Base-by-base conservation (phyloP, 2,797 vertebrate genomes). In the Intellagama lesueurii region DNA sequence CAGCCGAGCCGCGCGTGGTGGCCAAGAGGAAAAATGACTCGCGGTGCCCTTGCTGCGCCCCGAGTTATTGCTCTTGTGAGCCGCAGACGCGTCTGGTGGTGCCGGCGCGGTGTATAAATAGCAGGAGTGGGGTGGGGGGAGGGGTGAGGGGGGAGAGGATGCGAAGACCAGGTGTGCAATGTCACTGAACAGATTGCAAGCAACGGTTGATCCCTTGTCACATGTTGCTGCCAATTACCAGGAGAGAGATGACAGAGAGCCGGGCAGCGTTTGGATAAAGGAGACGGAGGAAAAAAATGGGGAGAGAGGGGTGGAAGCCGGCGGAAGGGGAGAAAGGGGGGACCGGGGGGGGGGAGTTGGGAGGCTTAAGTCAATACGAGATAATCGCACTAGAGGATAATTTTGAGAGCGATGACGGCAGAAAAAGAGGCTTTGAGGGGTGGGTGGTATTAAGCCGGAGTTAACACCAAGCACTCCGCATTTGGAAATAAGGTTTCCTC, bases 21-120 rank as follows among this genome's bases (percentile, higher is more conserved):
- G 89, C 91, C 68, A 49, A 82, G 82, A 94, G 90, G 32, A 26
- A 32, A 47, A 91, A 94, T 88, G 69, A 89, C 94, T 92, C 66
- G 0, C 68, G 0, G 86, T 70, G 89, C 93, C 93, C 89, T 64
- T 85, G 52, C 90, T 91, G 92, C 85, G 86, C 89, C 88, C 68
- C 56, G 78, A 86, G 89, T 94, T 89, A 92, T 82, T 77, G 89
- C 89, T 94, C 88, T 56, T 80, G 90, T 87, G 52, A 68, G 83
- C 92, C 81, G 56, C 0, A 0, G 40, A 35, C 52, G 89, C 24
- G 1, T 90, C 24, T 47, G 72, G 76, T 64, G 69, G 76, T 64
- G 72, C 78, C 35, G 87, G 86, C 90, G 92, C 87, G 0, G 4
- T 64, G 60, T 19, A 52, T 87, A 89, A 88, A 94, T 76, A 87